Base-by-base conservation (phyloP, 2,113 vertebrate genomes). In the Cyprinodon variegatus region DNA sequence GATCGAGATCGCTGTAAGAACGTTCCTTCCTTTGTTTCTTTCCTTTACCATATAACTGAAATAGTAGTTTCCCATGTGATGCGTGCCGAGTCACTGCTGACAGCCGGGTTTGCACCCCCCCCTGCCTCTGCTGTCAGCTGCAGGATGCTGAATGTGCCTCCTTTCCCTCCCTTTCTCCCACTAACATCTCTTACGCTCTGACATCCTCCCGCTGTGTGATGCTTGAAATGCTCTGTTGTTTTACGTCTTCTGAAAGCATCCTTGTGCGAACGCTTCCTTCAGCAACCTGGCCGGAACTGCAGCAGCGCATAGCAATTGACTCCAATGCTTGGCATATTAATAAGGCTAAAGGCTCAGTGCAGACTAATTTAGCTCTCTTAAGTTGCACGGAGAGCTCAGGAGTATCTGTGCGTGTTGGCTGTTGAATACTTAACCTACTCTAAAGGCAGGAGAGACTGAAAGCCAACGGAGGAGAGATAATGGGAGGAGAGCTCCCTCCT, bases 1-100 rank as follows among this genome's bases (percentile, higher is more conserved):
- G 83, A 96, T 99, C 41, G 98, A 99, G 92, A 98, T 99, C 81
- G 97, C 96, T 90, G 98, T 99, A 93, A 96, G 96, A 90, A 57
- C 3, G 17, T 22, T 14, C 4, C 2, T 61, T 17, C 9, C 40
- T 22, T 3, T 63, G 38, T 63, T 68, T 11, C 3, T 70, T 15
- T 74, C 63, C 40, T 50, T 2, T 40, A 37, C 46, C 5, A 61
- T 22, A 29, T 60, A 67, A 45, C 22, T 68, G 65, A 71, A 70
- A 79, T 38, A 63, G 53, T 72, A 70, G 20, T 53, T 22, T 4
- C 50, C 4, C 63, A 22, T 20, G 41, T 59, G 57, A 60, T 50
- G 62, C 38, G 63, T 17, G 11, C 46, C 70, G 38, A 39, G 11
- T 45, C 11, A 11, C 61, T 17, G 72, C 46, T 41, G 46, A 40